Evolutionary conservation across 2,888 invertebrate species (phyloP), one percentile per base, ranked within the genome.

Genomic region (Mellilla xanthometata): DNA sequence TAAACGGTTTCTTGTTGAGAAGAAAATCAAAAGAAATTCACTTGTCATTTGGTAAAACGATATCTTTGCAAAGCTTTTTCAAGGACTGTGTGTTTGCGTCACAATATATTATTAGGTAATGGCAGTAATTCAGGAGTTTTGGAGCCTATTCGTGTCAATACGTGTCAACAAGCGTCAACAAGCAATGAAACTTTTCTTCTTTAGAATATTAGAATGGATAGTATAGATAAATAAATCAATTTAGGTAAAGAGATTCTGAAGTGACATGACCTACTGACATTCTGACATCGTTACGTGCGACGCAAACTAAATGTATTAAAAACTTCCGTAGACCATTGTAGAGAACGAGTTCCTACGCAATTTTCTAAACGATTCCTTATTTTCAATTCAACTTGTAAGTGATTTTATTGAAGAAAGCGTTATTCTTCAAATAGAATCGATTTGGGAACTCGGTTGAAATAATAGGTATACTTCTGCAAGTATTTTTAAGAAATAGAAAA

Each of bases 301-400:
- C 44, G 51, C 45, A 42, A 57, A 54, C 52, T 54, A 47, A 54
- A 54, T 51, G 49, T 57, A 54, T 57, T 57, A 49, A 57, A 54
- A 57, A 54, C 49, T 57, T 57, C 52, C 52, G 39, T 31, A 29
- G 47, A 39, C 49, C 50, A 51, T 54, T 52, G 42, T 48, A 27
- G 28, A 28, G 12, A 52, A 57, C 44, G 51, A 54, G 45, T 56
- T 50, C 28, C 43, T 49, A 26, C 28, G 51, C 52, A 53, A 55
- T 58, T 55, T 58, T 54, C 43, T 50, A 52, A 55, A 43, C 58
- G 53, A 54, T 58, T 55, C 49, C 55, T 55, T 57, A 55, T 53
- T 58, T 58, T 58, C 55, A 55, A 58, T 55, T 58, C 53, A 55
- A 58, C 45, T 55, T 55, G 35, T 46, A 44, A 53, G 51, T 38